Base-by-base conservation (phyloP, 2,113 vertebrate genomes). In the Phalacrocorax brasilianus region DNA sequence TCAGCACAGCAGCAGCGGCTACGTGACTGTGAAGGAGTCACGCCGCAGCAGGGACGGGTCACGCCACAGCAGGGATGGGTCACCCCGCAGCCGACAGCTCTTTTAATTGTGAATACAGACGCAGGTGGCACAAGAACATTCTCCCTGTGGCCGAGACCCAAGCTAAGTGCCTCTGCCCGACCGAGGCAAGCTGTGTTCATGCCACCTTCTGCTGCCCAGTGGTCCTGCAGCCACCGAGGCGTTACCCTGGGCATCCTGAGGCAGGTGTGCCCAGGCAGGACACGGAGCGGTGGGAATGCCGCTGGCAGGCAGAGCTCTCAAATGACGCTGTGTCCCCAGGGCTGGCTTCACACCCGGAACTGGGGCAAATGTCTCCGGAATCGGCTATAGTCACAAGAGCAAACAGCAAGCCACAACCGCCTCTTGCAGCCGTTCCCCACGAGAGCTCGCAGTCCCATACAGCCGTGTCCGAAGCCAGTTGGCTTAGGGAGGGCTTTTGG, bases 1-100 rank as follows among this genome's bases (percentile, higher is more conserved):
- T 49, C 2, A 5, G 74, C 70, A 59, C 68, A 47, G 74, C 87
- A 68, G 49, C 0, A 44, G 44, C 52, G 59, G 55, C 85, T 32
- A 19, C 30, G 6, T 0, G 0, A 49, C 24, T 4, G 35, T 13
- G 0, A 42, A 35, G 32, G 44, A 15, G 21, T 35, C 11, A 1
- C 0, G 5, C 44, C 38, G 33, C 55, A 22, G 47, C 35, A 42
- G 67, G 21, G 42, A 42, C n/a, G 18, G 24, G 30, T 73, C 30
- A 8, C 26, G 5, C 44, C 38, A 33, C 55, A 22, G 47, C 35
- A 42, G 67, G 21, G 42, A 42, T n/a, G 18, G 24, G 30, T 73
- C 30, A 8, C 26, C 30, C 50, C 5, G 2, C 7, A 2, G 40
- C 40, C 5, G 1, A 8, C 4, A 2, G 8, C 50, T 6, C 24